phyloP scores from a whole-genome alignment of 2,113 vertebrate genomes.

The Pterocles gutturalis region DNA sequence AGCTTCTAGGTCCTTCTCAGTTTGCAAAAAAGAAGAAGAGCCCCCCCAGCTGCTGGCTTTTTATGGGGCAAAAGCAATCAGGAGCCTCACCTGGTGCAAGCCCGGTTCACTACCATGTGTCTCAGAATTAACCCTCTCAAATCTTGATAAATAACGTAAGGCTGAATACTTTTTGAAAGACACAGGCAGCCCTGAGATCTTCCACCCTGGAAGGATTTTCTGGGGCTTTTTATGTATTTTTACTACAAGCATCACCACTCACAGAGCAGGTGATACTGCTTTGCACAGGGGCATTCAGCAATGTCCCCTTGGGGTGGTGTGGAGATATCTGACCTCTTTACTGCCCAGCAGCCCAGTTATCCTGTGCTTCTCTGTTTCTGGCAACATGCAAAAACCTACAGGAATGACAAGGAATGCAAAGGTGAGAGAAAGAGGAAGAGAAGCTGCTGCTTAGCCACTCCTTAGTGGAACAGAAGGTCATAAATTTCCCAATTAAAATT shows the following conservation, averaged over 20 bases:
- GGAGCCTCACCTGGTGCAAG: background rate
- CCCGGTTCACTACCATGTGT: background rate
- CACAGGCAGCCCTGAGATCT: background rate
- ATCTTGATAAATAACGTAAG: background rate
- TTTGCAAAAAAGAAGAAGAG: background rate
- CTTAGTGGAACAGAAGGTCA: background rate
- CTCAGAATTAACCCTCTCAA: background rate
- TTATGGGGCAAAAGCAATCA: background rate
- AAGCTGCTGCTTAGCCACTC: background rate
- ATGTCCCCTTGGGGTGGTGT: rapidly evolving
- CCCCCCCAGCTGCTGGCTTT: background rate
- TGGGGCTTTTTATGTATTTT: background rate
- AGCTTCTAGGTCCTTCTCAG: rapidly evolving
- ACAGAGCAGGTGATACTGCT: background rate
- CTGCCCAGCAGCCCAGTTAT: background rate
- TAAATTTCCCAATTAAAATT: background rate
- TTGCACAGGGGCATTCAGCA: background rate
- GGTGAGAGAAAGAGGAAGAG: background rate
- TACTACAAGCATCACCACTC: background rate
- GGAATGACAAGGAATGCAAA: background rate
- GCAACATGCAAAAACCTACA: background rate
- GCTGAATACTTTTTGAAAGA: background rate
- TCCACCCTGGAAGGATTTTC: background rate
- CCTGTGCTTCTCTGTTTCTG: background rate
- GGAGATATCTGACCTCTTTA: background rate